phyloP scores from a whole-genome alignment of 2,797 vertebrate genomes.

The Rhodeus uyekii region DNA sequence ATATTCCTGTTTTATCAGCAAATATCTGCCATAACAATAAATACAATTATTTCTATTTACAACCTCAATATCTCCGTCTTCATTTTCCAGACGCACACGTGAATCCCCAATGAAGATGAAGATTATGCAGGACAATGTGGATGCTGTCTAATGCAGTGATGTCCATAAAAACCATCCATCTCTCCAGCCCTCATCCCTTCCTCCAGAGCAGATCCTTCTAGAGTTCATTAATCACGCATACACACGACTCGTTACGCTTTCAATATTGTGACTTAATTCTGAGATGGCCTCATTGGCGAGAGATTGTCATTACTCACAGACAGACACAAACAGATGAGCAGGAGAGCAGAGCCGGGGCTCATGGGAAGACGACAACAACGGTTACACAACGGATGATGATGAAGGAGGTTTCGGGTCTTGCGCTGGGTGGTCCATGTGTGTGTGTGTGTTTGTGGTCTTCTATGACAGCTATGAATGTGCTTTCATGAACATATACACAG shows the following conservation, averaged over 20 bases:
- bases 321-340: slow-evolving; percentile 23
- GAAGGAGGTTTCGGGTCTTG: not conserved
- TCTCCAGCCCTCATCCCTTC: not conserved
- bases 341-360: slow-evolving; percentile 6
- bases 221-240: slow-evolving; percentile 30
- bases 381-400: not conserved
- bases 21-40: not conserved
- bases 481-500: slow-evolving; percentile 46
- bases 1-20: not conserved
- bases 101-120: not conserved
- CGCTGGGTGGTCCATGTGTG: slow-evolving; percentile 17
- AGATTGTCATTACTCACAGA: slow-evolving; percentile 40
- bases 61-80: not conserved
- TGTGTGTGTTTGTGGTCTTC: slow-evolving; percentile 27
- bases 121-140: not conserved
- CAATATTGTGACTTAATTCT: slow-evolving; percentile 47
- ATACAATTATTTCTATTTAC: not conserved
- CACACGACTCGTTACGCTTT: slow-evolving; percentile 42
- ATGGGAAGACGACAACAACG: slow-evolving; percentile 12
- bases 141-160: slow-evolving; percentile 3
- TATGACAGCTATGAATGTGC: slow-evolving; percentile 47
- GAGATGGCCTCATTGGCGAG: slow-evolving; percentile 48
- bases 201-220: not conserved
- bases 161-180: slow-evolving; percentile 22
- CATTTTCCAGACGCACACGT: not conserved